Conservation (phyloP, 2,797 vertebrate species). For the Vespertilio murinus region DNA sequence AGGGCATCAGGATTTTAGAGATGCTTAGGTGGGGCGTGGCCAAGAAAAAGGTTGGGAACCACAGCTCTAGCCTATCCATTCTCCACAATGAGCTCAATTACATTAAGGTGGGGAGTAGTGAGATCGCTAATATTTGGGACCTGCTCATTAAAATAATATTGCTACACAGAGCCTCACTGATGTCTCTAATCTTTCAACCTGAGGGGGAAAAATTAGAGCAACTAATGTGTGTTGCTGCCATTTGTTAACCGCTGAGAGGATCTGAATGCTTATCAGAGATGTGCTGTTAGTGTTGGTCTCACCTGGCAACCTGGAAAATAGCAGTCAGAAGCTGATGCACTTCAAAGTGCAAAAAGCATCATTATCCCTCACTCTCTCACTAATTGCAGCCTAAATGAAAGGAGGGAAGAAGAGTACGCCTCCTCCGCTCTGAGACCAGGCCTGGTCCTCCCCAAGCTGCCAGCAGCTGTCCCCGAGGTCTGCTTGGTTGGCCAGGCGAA, state of each 20-base stretch:
- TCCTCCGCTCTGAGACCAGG: neutral
- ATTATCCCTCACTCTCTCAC: neutral
- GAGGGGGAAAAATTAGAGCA: neutral
- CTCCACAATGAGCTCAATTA: neutral
- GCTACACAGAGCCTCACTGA: too few relatives aligned
- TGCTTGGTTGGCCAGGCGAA: neutral
- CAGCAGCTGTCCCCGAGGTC: rapidly evolving
- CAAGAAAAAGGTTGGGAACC: neutral
- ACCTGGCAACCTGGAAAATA: neutral
- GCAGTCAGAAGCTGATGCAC: neutral
- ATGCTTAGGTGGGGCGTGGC: too few relatives aligned
- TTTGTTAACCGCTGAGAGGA: neutral
- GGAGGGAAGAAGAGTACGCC: neutral
- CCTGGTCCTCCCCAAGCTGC: neutral
- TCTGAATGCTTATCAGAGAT: neutral
- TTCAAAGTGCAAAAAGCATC: neutral
- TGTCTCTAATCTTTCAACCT: neutral
- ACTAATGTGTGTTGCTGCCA: neutral
- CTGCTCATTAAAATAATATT: neutral
- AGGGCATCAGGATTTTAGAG: too few relatives aligned
- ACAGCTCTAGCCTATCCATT: neutral
- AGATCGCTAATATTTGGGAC: neutral
- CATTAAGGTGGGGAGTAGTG: neutral
- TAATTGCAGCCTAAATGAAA: neutral
- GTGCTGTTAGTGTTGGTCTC: neutral